A percentile compares a stretch with the other conserved stretches of the same genome.
Evolutionary conservation across 92 coral and sea anemone genomes (phyloP).

Genomic region (Siderastrea radians): DNA sequence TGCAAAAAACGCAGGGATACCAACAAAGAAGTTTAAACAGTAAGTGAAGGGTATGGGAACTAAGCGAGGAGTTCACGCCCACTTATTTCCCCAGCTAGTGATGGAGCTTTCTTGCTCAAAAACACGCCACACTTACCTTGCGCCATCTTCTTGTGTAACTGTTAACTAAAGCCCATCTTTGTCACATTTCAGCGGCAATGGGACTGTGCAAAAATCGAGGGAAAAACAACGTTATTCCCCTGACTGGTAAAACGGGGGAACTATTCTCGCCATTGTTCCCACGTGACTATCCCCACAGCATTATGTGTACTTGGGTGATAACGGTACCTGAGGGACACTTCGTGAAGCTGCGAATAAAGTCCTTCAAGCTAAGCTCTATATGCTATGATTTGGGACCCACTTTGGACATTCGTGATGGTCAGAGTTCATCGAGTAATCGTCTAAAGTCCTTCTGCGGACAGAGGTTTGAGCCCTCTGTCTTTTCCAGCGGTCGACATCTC

Average conservation of each 20-base stretch:
- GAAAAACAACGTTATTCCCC: slow-evolving; percentile 53
- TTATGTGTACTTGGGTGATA: slow-evolving; percentile 70
- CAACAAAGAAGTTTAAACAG: no score
- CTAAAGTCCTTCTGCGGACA: slow-evolving; percentile 45
- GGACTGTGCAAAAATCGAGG: slow-evolving; percentile 62
- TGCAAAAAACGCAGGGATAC: no score
- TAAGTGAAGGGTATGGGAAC: no score
- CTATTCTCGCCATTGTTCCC: slow-evolving; percentile 70
- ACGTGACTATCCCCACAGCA: slow-evolving; percentile 29
- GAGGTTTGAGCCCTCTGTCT: slow-evolving; percentile 19
- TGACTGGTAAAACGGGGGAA: slow-evolving; percentile 52
- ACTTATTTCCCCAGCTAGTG: no score
- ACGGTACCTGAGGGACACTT: slow-evolving; percentile 55
- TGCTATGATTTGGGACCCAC: slow-evolving; percentile 3
- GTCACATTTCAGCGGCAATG: slow-evolving; percentile 36
- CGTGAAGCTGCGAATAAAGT: slow-evolving; percentile 24
- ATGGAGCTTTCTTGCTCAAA: no score
- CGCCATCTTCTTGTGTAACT: not conserved
- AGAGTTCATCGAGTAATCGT: slow-evolving; percentile 37
- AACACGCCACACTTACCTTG: not conserved
- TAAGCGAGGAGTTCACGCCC: no score
- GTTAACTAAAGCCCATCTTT: no score
- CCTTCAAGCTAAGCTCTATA: slow-evolving; percentile 30
- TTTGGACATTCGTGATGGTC: slow-evolving; percentile 66
- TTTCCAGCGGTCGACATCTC: slow-evolving; percentile 54